Base-by-base conservation (phyloP, 2,113 vertebrate genomes). In the Oryzias celebensis region DNA sequence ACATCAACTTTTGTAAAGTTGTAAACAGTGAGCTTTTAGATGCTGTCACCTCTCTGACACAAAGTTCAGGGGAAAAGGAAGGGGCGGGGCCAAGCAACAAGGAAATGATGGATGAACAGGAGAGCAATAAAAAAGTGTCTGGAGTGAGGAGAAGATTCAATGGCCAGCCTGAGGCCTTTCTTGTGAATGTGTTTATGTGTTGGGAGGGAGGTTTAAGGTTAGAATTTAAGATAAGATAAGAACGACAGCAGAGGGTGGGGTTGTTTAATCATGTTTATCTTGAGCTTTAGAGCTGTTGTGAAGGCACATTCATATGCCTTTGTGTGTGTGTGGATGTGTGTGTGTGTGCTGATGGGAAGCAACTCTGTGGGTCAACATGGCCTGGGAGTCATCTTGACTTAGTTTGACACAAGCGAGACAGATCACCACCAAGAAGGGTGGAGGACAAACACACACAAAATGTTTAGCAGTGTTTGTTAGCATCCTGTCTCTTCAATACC, bases 151-250 rank as follows among this genome's bases (percentile, higher is more conserved):
- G 65, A 68, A 46, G 75, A 80, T 72, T 75, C 63, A 78, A 53
- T 18, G 85, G 78, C 62, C 73, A 84, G 82, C 71, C 65, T 45
- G 49, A 62, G 81, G 75, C 57, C 67, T 69, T 64, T 70, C 71
- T 22, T 44, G 65, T 10, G 23, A 55, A 50, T 63, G 24, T 46
- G 61, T 49, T 68, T 52, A 62, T 43, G 56, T 61, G 60, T 47
- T 31, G 16, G 58, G 50, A 64, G 31, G 60, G 53, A 26, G 66
- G 28, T 18, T 60, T 78, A 65, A 79, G 80, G 84, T 77, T 86
- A 73, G 74, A 70, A 61, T 75, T 58, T 10, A 56, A 85, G 89
- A 88, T 87, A 87, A 90, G 87, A 88, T 89, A 85, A 88, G 80
- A 84, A 54, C 79, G 79, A 84, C 75, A 82, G 79, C 71, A 10